These are phyloP conservation scores for Plotosus lineatus DNA, from an alignment of 2,113 vertebrate genomes.

Conservation along the genomic window DNA sequence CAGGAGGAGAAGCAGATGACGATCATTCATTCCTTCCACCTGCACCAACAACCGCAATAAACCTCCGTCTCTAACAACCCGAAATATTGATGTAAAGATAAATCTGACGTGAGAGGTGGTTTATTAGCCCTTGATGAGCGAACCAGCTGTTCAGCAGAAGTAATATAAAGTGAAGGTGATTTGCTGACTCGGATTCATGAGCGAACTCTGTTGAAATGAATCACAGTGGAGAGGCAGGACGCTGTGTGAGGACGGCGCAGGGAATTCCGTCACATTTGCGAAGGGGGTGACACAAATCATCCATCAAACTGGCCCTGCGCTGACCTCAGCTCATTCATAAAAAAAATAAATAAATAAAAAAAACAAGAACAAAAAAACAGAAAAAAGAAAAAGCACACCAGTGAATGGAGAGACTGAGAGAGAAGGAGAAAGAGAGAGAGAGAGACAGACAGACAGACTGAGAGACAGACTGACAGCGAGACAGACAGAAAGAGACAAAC, in stretches of 20 bases:
- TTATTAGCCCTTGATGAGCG: constrained; percentile 39
- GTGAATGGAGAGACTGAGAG: neutral
- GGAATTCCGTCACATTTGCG: constrained; percentile 19
- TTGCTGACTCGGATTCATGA: constrained; percentile 51
- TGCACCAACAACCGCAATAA: constrained; percentile 49
- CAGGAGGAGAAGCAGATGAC: neutral
- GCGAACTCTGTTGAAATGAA: constrained; percentile 43
- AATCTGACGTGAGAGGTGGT: constrained; percentile 60
- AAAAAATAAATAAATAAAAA: neutral
- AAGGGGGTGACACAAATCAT: neutral
- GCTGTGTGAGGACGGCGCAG: neutral
- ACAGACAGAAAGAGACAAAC: neutral
- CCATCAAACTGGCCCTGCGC: constrained; percentile 33
- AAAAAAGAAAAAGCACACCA: neutral
- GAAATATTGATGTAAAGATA: constrained; percentile 59
- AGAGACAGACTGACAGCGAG: neutral
- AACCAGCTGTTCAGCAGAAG: constrained; percentile 28
- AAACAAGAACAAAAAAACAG: no score
- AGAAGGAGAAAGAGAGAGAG: neutral
- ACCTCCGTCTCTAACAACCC: constrained; percentile 35
- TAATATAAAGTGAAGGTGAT: constrained; percentile 45
- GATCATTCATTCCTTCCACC: constrained; percentile 38
- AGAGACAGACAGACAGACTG: neutral
- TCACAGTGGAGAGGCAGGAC: neutral
- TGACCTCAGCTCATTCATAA: constrained; percentile 49